phyloP scores from a whole-genome alignment of 2,113 vertebrate species.

The Gallinago undulata region DNA sequence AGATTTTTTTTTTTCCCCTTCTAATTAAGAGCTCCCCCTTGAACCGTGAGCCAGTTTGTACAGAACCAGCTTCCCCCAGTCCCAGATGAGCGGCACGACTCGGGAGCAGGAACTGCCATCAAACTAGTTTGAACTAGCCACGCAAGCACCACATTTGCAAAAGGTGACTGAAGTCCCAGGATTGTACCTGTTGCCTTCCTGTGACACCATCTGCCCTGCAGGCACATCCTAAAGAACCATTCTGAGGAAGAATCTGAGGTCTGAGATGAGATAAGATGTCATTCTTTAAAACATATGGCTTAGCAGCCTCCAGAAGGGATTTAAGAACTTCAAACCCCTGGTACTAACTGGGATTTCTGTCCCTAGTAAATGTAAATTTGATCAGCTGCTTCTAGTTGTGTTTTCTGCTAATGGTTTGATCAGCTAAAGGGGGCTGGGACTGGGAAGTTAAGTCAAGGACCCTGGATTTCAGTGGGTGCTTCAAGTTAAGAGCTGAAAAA shows the following conservation, averaged over 20 bases:
- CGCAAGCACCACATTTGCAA: not conserved
- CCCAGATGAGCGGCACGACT: accelerated
- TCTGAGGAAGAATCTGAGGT: not conserved
- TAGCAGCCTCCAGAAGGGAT: not conserved
- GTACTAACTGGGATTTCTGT: not conserved
- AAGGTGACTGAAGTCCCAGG: not conserved
- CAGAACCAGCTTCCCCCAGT: not conserved
- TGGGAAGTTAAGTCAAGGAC: not conserved
- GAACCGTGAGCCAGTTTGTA: not conserved
- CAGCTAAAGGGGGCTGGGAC: not conserved
- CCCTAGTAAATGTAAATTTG: not conserved
- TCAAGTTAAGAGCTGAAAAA: not conserved
- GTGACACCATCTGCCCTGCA: not conserved
- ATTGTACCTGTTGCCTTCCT: not conserved
- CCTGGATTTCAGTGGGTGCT: not conserved
- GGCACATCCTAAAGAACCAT: not conserved
- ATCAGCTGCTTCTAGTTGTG: not conserved
- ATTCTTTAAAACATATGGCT: not conserved
- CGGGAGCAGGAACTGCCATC: not conserved
- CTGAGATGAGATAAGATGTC: not conserved
- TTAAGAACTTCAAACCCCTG: not conserved
- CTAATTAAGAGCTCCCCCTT: not conserved
- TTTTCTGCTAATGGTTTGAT: not conserved
- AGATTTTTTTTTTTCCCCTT: not conserved
- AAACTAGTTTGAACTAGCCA: not conserved